Percentiles rank a stretch among this genome's conserved stretches.
Evolutionary conservation across 1,140 invertebrate species (phyloP).

Genomic region (Mizuhopecten yessoensis): DNA sequence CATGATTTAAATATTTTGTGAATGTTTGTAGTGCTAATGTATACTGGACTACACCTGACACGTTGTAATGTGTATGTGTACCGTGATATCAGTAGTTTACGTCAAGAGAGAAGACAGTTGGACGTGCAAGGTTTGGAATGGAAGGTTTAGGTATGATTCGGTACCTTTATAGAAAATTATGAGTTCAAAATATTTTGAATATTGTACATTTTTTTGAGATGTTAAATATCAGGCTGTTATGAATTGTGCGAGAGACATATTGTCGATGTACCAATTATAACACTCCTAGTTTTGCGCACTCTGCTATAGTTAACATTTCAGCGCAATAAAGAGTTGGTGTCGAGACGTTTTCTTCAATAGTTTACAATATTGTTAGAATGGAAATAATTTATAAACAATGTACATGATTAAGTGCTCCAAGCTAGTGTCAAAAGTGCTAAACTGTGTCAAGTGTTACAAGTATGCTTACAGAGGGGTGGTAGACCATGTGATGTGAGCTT

Average conservation of each 20-base stretch:
- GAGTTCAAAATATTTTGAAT: not conserved
- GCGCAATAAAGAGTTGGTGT: not conserved
- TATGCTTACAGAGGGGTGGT: no score
- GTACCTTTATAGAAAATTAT: not conserved
- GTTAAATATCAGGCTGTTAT: not conserved
- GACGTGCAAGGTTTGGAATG: not conserved
- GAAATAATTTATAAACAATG: constrained; percentile 4
- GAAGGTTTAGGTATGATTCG: not conserved
- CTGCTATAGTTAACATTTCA: not conserved
- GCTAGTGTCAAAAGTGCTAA: constrained; percentile 38
- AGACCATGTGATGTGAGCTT: no score
- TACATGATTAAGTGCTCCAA: not conserved
- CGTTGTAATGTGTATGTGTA: no score
- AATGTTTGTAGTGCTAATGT: no score
- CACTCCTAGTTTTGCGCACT: not conserved
- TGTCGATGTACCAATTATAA: not conserved
- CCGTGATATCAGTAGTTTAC: no score
- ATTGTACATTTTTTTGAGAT: not conserved
- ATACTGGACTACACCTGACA: no score
- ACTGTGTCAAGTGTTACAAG: not conserved
- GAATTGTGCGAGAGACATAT: not conserved
- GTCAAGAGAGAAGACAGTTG: no score
- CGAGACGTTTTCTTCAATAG: not conserved
- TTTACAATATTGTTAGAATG: not conserved
- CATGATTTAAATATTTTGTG: no score